Evolutionary conservation across 1,140 invertebrate genomes (phyloP).

Genomic region (Aphis craccivora): DNA sequence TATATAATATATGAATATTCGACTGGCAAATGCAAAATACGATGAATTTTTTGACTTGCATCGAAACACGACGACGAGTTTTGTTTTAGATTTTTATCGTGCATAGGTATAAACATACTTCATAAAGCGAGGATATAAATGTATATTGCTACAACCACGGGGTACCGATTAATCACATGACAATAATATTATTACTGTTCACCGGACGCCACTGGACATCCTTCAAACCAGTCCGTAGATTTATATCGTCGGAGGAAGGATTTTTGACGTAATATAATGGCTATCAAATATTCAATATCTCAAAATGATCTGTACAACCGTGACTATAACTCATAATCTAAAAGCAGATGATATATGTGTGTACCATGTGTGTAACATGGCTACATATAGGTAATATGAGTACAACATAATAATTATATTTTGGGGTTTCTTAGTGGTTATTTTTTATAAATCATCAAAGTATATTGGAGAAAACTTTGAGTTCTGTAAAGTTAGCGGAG

Average conservation of each 20-base stretch:
- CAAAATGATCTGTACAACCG: not conserved
- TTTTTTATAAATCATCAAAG: not conserved
- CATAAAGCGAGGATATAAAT: not conserved
- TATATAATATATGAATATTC: not conserved
- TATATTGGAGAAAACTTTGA: not conserved
- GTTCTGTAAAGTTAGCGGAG: not conserved
- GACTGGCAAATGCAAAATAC: not conserved
- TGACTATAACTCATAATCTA: not conserved
- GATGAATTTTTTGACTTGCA: not conserved
- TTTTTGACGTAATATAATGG: constrained; percentile 15
- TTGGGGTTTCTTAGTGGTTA: not conserved
- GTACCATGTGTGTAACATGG: not conserved
- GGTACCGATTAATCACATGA: constrained; percentile 48
- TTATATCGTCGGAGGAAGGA: not conserved
- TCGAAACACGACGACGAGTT: not conserved
- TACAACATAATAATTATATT: not conserved
- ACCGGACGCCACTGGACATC: not conserved
- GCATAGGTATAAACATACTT: not conserved
- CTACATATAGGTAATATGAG: not conserved
- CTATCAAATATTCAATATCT: not conserved
- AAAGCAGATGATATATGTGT: not conserved
- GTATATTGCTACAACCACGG: not conserved
- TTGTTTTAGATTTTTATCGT: constrained; percentile 12
- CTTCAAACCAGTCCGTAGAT: constrained; percentile 19
- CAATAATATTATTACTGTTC: constrained; percentile 20